Base-by-base conservation (phyloP, 2,888 invertebrate genomes). In the Sphaeridia pumilis region DNA sequence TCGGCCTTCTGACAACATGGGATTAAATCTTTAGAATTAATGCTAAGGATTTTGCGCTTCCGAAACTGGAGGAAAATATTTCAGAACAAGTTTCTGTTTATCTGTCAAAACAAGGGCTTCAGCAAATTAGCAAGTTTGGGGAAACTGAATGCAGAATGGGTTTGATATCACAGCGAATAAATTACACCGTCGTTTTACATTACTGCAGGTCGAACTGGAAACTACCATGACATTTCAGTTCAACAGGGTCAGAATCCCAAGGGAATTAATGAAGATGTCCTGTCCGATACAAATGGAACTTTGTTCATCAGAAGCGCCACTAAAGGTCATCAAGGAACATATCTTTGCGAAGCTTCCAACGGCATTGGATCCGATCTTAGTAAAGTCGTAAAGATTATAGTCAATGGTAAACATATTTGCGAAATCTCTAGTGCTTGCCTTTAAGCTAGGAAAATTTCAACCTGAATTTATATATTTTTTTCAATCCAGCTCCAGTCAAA, bases 341-440 rank as follows among this genome's bases (percentile, higher is more conserved):
- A 70, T 58, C 64, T 72, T 41, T 73, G 73, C 59, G 69, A 70
- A 52, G 69, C 71, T 12, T 66, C 67, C 52, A 73, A 73, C 55
- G 66, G 68, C 4, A 68, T 73, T 20, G 70, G 70, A 12, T 67
- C 68, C 28, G 70, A 68, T 2, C 65, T 72, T 47, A 71, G 71
- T 60, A 72, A 71, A 66, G 69, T 71, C 38, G 67, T 72, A 14
- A 64, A 58, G 7, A 55, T 66, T 34, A 55, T 54, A 26, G 63
- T 66, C 43, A 66, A 66, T 54, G 66, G 66, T 66, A 63, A 62
- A 55, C 48, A 48, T 26, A 34, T 25, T 12, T 22, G 25, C 22
- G 38, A n/a, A 36, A 22, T 36, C 22, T 20, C n/a, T n/a, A n/a
- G n/a, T n/a, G n/a, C n/a, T n/a, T n/a, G n/a, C n/a, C n/a, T n/a